phyloP scores from a whole-genome alignment of 2,113 vertebrate species.

The Castor canadensis region DNA sequence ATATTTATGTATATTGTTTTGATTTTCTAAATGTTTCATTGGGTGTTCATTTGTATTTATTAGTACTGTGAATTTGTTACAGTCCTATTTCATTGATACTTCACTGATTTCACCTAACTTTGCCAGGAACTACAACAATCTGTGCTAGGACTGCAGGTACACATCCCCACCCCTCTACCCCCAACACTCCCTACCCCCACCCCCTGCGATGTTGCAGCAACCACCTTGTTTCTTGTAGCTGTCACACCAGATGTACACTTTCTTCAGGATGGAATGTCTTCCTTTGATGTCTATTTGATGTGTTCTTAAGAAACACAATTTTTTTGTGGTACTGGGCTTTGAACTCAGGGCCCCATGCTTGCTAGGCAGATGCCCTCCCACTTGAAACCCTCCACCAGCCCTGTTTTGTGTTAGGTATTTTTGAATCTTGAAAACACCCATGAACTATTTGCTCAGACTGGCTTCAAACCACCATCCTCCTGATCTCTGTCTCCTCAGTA shows the following conservation, averaged over 20 bases:
- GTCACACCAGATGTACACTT: not conserved
- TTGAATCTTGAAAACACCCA: too few relatives aligned
- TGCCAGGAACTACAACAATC: not conserved
- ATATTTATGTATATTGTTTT: constrained; percentile 88
- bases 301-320: not conserved
- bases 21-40: constrained; percentile 95
- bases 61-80: not conserved
- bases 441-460: too few relatives aligned
- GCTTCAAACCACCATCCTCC: too few relatives aligned
- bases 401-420: too few relatives aligned
- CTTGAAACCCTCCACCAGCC: too few relatives aligned
- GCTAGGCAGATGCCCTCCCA: too few relatives aligned
- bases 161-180: not conserved
- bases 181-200: too few relatives aligned
- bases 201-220: not conserved
- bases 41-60: constrained; percentile 48
- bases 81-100: not conserved
- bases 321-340: too few relatives aligned
- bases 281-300: not conserved
- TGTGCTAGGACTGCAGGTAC: not conserved
- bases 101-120: not conserved
- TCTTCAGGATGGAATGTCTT: constrained; percentile 21
- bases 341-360: too few relatives aligned
- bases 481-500: too few relatives aligned
- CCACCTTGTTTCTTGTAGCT: not conserved